Evolutionary conservation across 2,888 invertebrate species (phyloP), one percentile per base, ranked within the genome.

Genomic region (Chrysolina americana): DNA sequence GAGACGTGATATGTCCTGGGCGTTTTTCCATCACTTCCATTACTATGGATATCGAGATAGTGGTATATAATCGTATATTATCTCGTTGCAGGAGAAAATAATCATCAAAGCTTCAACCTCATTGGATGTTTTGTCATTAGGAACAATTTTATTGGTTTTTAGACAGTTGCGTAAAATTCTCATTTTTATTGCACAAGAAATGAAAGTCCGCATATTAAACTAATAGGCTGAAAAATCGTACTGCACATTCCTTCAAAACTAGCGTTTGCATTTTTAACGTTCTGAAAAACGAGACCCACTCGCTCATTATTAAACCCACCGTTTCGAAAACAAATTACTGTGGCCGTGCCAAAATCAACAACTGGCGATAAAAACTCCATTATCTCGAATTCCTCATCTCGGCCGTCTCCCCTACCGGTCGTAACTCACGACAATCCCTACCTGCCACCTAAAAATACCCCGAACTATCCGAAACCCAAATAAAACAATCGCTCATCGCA

Each of bases 401-500:
- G n/a, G 5, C 9, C n/a, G n/a, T 15, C 50, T 17, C 50, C 19
- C 19, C n/a, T 9, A 28, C 59, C 23, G n/a, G n/a, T n/a, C 59
- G 28, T 59, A 59, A 59, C 59, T 59, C 10, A 59, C 59, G 36
- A 28, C 28, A 28, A 28, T 36, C 59, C 59, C 28, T 59, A 59
- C 59, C 59, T 59, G 59, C 59, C 36, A 28, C 15, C 59, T 28
- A 28, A 59, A 59, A 59, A 59, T 59, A 36, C 59, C 11, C 56
- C 17, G 59, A 59, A 13, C 36, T 59, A 59, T 59, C 59, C 59
- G 9, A 28, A 59, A 59, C 59, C 59, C 59, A 59, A 59, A 59
- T 59, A 66, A 66, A 66, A 50, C 23, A 17, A 66, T 66, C 66
- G 21, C 23, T 66, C 66, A 28, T 36, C 48, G 50, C 66, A 66